Evolutionary conservation across 2,888 invertebrate genomes (phyloP).

Genomic region (Conops quadrifasciatus): DNA sequence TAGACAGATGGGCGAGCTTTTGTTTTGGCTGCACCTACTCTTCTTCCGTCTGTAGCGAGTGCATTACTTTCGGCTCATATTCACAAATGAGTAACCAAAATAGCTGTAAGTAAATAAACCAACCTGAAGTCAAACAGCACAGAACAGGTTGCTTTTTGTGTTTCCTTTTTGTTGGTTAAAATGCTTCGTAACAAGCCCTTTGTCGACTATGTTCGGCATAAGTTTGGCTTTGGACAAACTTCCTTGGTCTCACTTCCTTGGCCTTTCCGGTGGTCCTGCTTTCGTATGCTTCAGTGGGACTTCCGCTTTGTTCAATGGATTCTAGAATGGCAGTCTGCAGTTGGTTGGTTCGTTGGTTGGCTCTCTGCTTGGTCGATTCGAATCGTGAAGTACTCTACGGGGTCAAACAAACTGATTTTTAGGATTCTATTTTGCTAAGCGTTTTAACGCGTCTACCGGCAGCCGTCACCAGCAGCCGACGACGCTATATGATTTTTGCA

Average conservation of each 20-base stretch:
- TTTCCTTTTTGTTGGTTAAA: background rate
- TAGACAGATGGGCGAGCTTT: background rate
- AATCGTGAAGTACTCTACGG: too few relatives aligned
- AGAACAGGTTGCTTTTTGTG: background rate
- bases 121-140: conserved; percentile 11
- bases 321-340: background rate
- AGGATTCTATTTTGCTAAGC: too few relatives aligned
- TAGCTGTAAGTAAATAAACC: conserved; percentile 27
- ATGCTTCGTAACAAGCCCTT: background rate
- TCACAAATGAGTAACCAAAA: conserved; percentile 13
- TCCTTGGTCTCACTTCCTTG: conserved; percentile 14
- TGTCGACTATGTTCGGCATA: background rate
- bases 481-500: too few relatives aligned
- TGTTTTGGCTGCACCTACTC: background rate
- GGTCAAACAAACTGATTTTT: too few relatives aligned
- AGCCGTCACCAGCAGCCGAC: too few relatives aligned
- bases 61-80: conserved; percentile 5
- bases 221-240: conserved; percentile 14
- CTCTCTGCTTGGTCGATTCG: too few relatives aligned
- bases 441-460: too few relatives aligned
- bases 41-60: background rate
- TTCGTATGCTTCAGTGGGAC: conserved; percentile 22
- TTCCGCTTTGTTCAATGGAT: conserved; percentile 15
- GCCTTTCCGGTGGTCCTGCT: conserved; percentile 14
- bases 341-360: too few relatives aligned